These are phyloP conservation scores for Alligator mississippiensis DNA, from an alignment of 2,113 vertebrate genomes.

Conservation along the genomic window DNA sequence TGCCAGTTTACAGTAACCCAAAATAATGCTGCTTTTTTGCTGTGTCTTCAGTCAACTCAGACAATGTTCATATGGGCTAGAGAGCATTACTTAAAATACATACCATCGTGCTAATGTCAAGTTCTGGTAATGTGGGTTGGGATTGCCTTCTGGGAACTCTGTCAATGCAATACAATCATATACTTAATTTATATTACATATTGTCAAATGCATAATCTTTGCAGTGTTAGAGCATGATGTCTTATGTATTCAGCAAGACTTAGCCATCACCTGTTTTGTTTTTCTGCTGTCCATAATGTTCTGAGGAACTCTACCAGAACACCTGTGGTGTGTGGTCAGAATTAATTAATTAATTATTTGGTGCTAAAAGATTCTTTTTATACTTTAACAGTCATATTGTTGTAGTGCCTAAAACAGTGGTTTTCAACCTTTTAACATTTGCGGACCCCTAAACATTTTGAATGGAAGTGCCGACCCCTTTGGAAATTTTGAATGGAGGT, in stretches of 20 bases:
- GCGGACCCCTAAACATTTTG: too few relatives aligned
- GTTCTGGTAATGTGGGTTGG: neutral
- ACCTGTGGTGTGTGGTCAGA: neutral
- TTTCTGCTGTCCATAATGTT: neutral
- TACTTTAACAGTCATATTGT: too few relatives aligned
- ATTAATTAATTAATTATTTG: too few relatives aligned
- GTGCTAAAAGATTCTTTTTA: too few relatives aligned
- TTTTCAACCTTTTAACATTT: too few relatives aligned
- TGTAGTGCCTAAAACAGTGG: too few relatives aligned
- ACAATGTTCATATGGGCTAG: neutral
- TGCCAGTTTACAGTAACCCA: slow-evolving; percentile 7
- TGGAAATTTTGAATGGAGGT: too few relatives aligned
- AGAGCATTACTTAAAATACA: neutral
- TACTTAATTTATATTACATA: neutral
- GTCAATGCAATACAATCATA: neutral
- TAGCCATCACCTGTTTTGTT: neutral
- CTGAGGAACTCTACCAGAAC: neutral
- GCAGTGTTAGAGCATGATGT: neutral
- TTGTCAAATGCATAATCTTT: neutral
- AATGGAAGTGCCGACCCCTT: too few relatives aligned
- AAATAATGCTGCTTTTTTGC: neutral
- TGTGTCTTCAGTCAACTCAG: neutral
- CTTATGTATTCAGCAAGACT: neutral
- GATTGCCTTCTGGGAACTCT: slow-evolving; percentile 29
- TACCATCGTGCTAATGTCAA: neutral